phyloP scores from a whole-genome alignment of 2,113 vertebrate genomes.

The Antechinus stuartii region DNA sequence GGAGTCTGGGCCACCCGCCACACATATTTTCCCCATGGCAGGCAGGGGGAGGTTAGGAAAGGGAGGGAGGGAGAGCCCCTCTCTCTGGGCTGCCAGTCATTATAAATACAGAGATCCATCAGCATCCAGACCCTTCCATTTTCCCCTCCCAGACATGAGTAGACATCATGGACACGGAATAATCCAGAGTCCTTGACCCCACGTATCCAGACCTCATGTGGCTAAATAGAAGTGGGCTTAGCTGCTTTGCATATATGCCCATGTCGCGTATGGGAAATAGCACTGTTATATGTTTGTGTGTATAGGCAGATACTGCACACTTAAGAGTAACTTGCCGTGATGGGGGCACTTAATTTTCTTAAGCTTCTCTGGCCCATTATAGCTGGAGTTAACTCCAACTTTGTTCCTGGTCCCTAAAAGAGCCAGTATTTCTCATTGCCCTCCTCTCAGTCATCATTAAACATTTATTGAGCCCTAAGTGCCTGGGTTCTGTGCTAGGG shows the following conservation, averaged over 20 bases:
- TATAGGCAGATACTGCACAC: not conserved
- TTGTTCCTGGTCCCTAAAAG: not conserved
- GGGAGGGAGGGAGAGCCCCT: not conserved
- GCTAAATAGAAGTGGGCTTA: not conserved
- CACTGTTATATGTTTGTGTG: accelerated
- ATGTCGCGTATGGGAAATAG: not conserved
- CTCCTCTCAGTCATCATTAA: not conserved
- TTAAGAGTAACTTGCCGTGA: not conserved
- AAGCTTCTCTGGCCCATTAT: not conserved
- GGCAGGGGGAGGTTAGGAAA: not conserved
- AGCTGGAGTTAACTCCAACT: not conserved
- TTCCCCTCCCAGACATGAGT: not conserved
- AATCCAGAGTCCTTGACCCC: not conserved
- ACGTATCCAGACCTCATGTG: not conserved
- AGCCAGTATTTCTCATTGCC: not conserved
- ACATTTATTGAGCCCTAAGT: not conserved
- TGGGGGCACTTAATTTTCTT: not conserved
- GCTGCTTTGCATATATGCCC: not conserved
- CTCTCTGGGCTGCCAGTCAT: not conserved
- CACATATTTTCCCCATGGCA: not conserved
- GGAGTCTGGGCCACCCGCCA: not conserved
- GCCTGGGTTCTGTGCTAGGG: not conserved
- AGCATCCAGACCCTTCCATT: not conserved
- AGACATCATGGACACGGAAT: not conserved
- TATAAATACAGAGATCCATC: not conserved